These are phyloP conservation scores for Phytoseiulus persimilis DNA, from an alignment of 2,888 invertebrate species.

Conservation along the genomic window DNA sequence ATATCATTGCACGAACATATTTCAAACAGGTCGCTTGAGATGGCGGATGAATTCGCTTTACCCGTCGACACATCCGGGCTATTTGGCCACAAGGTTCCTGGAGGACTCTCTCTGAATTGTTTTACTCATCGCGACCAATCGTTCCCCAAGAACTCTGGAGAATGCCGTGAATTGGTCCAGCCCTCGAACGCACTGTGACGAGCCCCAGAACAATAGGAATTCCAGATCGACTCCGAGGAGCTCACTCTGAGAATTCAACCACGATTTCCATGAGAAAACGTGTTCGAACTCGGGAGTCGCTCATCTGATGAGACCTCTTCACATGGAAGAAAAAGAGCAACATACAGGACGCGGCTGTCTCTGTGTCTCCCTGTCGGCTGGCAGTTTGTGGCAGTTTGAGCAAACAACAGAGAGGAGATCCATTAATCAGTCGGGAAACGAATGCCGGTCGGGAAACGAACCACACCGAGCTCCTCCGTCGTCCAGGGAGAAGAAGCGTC, in stretches of 20 bases:
- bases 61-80: neutral
- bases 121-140: neutral
- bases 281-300: too few relatives aligned
- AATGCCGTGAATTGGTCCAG: too few relatives aligned
- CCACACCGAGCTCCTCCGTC: neutral
- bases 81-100: neutral
- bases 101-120: neutral
- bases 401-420: constrained; percentile 5
- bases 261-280: too few relatives aligned
- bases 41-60: neutral
- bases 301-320: too few relatives aligned
- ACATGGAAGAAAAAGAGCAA: neutral
- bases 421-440: constrained; percentile 5
- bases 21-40: neutral
- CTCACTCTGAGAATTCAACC: too few relatives aligned
- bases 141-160: too few relatives aligned
- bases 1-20: constrained; percentile 5
- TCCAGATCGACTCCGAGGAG: too few relatives aligned
- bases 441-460: neutral
- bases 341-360: neutral
- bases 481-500: constrained; percentile 5
- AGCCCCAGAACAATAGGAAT: too few relatives aligned
- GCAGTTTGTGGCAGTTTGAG: neutral
- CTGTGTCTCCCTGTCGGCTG: neutral
- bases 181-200: too few relatives aligned